Evolutionary conservation across 2,113 vertebrate species (phyloP).

Genomic region (Salvator merianae): DNA sequence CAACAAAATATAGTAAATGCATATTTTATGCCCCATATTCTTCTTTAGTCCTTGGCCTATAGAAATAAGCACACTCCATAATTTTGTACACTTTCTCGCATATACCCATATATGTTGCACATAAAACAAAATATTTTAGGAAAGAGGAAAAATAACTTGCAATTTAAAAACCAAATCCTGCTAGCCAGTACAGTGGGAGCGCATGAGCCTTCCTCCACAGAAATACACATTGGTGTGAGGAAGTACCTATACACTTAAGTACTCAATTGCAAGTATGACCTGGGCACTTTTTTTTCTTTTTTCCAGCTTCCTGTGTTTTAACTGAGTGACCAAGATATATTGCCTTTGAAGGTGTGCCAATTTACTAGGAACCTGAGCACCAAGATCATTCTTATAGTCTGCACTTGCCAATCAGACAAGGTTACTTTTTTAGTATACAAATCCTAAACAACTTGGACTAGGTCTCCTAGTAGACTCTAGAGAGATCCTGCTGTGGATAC

Average conservation of each 20-base stretch:
- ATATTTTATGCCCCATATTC: too few relatives aligned
- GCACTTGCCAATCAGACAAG: too few relatives aligned
- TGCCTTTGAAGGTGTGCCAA: background rate
- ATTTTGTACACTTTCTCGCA: too few relatives aligned
- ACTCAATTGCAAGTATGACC: background rate
- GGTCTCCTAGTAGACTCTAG: too few relatives aligned
- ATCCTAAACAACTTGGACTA: too few relatives aligned
- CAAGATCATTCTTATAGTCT: background rate
- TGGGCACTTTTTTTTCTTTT: background rate
- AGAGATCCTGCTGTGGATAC: too few relatives aligned
- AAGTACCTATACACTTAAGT: background rate
- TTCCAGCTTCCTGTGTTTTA: background rate
- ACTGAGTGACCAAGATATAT: background rate
- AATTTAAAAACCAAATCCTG: too few relatives aligned
- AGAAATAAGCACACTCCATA: background rate
- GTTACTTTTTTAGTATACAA: too few relatives aligned
- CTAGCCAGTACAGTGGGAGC: too few relatives aligned
- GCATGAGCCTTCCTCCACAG: background rate
- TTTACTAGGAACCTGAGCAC: background rate
- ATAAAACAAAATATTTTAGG: background rate
- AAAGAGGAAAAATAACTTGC: background rate
- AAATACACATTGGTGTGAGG: too few relatives aligned
- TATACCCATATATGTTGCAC: too few relatives aligned
- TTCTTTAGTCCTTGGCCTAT: background rate
- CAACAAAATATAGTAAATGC: too few relatives aligned